phyloP scores from a whole-genome alignment of 1,140 invertebrate species.

The Bombus difficillimus region DNA sequence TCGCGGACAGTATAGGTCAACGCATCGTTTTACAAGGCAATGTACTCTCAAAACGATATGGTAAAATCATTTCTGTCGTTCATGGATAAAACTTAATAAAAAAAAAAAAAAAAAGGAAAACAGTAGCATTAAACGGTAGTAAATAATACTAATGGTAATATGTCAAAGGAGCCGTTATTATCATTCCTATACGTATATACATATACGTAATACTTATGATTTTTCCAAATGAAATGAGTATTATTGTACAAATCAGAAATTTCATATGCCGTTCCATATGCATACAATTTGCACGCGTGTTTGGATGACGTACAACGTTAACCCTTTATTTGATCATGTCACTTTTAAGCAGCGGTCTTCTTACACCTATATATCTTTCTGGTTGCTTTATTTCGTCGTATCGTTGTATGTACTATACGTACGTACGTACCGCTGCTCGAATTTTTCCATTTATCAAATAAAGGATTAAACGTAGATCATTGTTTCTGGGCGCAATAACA shows the following conservation, averaged over 20 bases:
- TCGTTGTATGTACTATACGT: neutral
- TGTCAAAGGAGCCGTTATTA: slow-evolving; percentile 22
- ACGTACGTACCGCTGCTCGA: neutral
- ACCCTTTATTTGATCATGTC: slow-evolving; percentile 32
- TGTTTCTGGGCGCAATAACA: slow-evolving; percentile 4
- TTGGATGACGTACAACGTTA: slow-evolving; percentile 36
- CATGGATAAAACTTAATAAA: slow-evolving; percentile 10
- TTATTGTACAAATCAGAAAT: slow-evolving; percentile 57
- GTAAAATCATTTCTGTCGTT: neutral
- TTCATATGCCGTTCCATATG: slow-evolving; percentile 14
- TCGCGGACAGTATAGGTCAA: slow-evolving; percentile 44
- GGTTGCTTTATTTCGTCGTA: neutral
- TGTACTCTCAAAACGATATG: slow-evolving; percentile 18
- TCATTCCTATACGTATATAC: neutral
- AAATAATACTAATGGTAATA: slow-evolving; percentile 48
- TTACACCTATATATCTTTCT: neutral
- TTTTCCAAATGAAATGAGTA: slow-evolving; percentile 46
- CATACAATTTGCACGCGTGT: slow-evolving; percentile 23
- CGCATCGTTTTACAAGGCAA: slow-evolving; percentile 51
- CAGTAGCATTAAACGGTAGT: slow-evolving; percentile 6
- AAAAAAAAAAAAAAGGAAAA: neutral
- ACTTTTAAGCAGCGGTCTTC: neutral
- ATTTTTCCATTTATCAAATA: slow-evolving; percentile 31
- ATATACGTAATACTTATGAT: slow-evolving; percentile 38
- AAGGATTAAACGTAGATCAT: slow-evolving; percentile 32